Evolutionary conservation across 2,113 vertebrate genomes (phyloP), one percentile per base, ranked within the genome.

Genomic region (Jaculus jaculus): DNA sequence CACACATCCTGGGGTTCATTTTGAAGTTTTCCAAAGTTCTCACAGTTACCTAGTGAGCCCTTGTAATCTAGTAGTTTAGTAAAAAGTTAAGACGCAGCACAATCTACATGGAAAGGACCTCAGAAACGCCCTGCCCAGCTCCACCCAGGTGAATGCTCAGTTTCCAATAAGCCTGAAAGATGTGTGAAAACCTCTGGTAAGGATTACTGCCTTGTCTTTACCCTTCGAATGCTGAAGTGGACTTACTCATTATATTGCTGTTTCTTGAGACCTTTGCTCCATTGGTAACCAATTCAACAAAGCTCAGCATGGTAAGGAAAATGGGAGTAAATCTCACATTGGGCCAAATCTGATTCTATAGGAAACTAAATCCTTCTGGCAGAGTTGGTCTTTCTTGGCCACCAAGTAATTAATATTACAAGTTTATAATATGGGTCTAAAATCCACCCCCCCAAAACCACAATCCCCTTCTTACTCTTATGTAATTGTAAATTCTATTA

Each of bases 1-100:
- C 60, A 63, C 37, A 12, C 32, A 0, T 32, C 20, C 51, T 1
- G 24, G 66, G 23, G 13, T 68, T 95, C 71, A 93, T 93, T 75
- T 88, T 87, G 72, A 94, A 96, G 93, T 97, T 97, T 66, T 90
- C 66, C 88, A 96, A 97, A 98, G 95, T 97, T 98, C 97, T 97
- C 96, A 84, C 90, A 96, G 97, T 96, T 95, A 74, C 97, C 96
- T 98, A 98, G 97, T 98, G 97, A 97, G 97, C 98, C 97, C 97
- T 98, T 96, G 97, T 98, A 96, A 97, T 28, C 13, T 98, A 95
- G 91, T 51, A 90, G 80, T 61, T 95, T 85, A 79, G 47, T 51
- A 69, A 83, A 82, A 87, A 79, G 47, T 88, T 63, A 21, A 58
- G 69, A 84, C 42, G 68, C 63, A 12, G 20, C 2, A 51, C 58